A percentile compares a stretch with the other conserved stretches of the same genome.
Conservation (phyloP, 2,888 invertebrate genomes). For the Apodemia hepburni region DNA sequence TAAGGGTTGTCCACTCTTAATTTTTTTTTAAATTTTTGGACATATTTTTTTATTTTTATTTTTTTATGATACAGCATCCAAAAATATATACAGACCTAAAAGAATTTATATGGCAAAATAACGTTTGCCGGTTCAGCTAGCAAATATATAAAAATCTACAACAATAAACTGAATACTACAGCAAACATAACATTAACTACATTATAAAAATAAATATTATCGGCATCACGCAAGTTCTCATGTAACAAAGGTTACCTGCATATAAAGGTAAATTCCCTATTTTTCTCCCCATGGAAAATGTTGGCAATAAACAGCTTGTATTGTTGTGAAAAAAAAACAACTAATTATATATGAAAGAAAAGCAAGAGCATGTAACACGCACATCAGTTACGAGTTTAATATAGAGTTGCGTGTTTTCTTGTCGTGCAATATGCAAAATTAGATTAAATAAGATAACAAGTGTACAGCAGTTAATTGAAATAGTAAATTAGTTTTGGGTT, state of each 20-base stretch:
- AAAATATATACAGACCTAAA: too few species aligned
- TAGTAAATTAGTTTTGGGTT: background rate
- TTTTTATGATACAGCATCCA: too few species aligned
- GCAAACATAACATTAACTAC: background rate
- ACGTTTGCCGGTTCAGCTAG: too few species aligned
- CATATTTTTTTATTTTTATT: too few species aligned
- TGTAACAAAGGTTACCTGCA: background rate
- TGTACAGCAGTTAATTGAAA: background rate
- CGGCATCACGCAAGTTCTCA: background rate
- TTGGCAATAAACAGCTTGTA: background rate
- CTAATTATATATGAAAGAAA: conserved; percentile 3
- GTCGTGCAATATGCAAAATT: conserved; percentile 9
- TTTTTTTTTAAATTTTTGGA: too few species aligned
- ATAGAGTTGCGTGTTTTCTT: conserved; percentile 6
- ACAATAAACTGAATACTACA: too few species aligned
- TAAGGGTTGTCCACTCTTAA: too few species aligned
- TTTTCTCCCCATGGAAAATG: background rate
- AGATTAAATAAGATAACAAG: conserved; percentile 1
- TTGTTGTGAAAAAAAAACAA: background rate
- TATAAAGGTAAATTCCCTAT: background rate
- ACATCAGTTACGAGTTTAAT: background rate
- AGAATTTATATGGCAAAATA: too few species aligned
- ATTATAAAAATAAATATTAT: conserved; percentile 2
- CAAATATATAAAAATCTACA: too few species aligned
- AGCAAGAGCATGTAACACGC: conserved; percentile 9